Percentiles rank a stretch among this genome's conserved stretches.
These are phyloP conservation scores for Cettia cetti DNA, from an alignment of 2,113 vertebrate genomes.

Conservation along the genomic window DNA sequence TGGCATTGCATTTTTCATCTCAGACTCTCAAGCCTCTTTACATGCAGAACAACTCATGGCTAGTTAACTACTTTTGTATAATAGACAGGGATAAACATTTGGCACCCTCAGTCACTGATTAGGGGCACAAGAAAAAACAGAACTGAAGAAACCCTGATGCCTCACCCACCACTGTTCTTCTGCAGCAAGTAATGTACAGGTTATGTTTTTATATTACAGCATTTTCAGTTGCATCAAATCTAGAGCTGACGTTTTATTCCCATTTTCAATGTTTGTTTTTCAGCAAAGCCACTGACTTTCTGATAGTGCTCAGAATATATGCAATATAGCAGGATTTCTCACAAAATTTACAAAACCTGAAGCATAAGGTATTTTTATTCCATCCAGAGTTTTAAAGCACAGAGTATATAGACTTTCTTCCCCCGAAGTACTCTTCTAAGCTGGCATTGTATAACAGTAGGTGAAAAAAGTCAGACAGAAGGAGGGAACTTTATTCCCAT, in stretches of 20 bases:
- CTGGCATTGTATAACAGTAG: slow-evolving; percentile 33
- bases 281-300: neutral
- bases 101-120: neutral
- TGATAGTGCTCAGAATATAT: neutral
- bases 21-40: neutral
- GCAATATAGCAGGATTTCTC: neutral
- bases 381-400: slow-evolving; percentile 35
- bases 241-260: neutral
- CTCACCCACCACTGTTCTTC: neutral
- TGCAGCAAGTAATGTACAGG: neutral
- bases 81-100: neutral
- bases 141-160: neutral
- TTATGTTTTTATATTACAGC: neutral
- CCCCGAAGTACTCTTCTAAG: slow-evolving; percentile 44
- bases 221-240: neutral
- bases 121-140: neutral
- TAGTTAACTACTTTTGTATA: neutral
- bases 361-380: slow-evolving; percentile 17
- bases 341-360: neutral
- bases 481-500: slow-evolving; percentile 51
- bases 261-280: neutral
- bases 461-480: slow-evolving; percentile 63
- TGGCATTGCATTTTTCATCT: neutral
- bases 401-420: slow-evolving; percentile 1
- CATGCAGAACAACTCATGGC: neutral